A percentile compares a stretch with the other conserved stretches of the same genome.
Evolutionary conservation across 1,140 invertebrate species (phyloP).

Genomic region (Drosophila kikkawai): DNA sequence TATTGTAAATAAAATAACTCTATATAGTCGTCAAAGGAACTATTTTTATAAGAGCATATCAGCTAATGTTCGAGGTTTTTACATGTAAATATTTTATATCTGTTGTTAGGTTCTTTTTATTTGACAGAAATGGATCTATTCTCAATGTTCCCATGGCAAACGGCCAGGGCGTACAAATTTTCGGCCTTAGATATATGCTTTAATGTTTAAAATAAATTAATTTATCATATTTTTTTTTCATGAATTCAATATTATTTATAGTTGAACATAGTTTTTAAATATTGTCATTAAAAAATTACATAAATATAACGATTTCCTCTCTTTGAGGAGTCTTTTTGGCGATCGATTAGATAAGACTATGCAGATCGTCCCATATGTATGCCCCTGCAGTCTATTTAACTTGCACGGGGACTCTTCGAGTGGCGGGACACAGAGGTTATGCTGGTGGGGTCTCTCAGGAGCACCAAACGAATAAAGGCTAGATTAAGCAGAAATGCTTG

Average conservation of each 20-base stretch:
- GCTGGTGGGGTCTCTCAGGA: slow-evolving; percentile 62
- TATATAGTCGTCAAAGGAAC: too few species aligned
- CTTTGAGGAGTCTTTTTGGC: not conserved
- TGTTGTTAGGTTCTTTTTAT: too few species aligned
- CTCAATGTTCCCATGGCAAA: too few species aligned
- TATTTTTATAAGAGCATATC: too few species aligned
- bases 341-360: not conserved
- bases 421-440: slow-evolving; percentile 52
- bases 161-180: too few species aligned
- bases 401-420: slow-evolving; percentile 17
- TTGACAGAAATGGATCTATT: too few species aligned
- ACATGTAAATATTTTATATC: too few species aligned
- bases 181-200: too few species aligned
- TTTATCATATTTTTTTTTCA: not conserved
- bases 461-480: slow-evolving; percentile 72
- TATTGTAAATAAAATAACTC: too few species aligned
- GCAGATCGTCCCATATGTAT: not conserved
- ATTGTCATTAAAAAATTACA: not conserved
- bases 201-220: too few species aligned
- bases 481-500: slow-evolving; percentile 75
- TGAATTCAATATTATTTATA: not conserved
- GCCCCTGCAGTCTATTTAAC: not conserved
- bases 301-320: not conserved
- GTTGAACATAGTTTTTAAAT: not conserved
- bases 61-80: too few species aligned